Evolutionary conservation across 2,888 invertebrate genomes (phyloP), one percentile per base, ranked within the genome.

Genomic region (Scelioninae gen. 1): DNA sequence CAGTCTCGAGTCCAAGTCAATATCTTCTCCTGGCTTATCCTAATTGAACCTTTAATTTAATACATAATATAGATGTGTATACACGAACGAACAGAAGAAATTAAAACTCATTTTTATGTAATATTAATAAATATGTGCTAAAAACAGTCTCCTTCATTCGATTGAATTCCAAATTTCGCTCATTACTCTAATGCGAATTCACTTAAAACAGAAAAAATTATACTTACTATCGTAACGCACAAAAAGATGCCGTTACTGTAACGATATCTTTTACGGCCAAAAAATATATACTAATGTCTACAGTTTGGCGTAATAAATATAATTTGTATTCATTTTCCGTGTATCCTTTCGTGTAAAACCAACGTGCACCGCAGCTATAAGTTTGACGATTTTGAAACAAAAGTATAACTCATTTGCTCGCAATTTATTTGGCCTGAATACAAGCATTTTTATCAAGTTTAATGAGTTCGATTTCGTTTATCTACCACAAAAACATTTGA

Each of bases 21-120:
- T 76, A 66, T 47, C 13, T 32, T 31, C 51, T 84, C 58, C 80
- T 72, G 78, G 62, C 78, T 81, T 66, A 6, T 75, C 66, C 71
- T 78, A 56, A 84, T 51, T 47, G 4, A 47, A 72, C 49, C 15
- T 81, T 74, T 66, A 63, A 80, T 80, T 81, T 77, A 84, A 76
- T 72, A 56, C 55, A 78, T 77, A 76, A 69, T 65, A 81, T 84
- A 81, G 66, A 75, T 78, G 78, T 78, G 81, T 78, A 78, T 78
- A 84, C 81, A 78, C 40, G 53, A 74, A 68, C 60, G 66, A 84
- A 62, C 47, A 65, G 43, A 40, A 62, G 71, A 69, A 81, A 58
- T 72, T 66, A 29, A 75, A 80, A 76, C 66, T 65, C 81, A 84
- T 84, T 84, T 84, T 81, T 83, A 83, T 80, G 83, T 83, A 76